Base-by-base conservation (phyloP, 1,140 invertebrate genomes). In the Ceratosolen solmsi region DNA sequence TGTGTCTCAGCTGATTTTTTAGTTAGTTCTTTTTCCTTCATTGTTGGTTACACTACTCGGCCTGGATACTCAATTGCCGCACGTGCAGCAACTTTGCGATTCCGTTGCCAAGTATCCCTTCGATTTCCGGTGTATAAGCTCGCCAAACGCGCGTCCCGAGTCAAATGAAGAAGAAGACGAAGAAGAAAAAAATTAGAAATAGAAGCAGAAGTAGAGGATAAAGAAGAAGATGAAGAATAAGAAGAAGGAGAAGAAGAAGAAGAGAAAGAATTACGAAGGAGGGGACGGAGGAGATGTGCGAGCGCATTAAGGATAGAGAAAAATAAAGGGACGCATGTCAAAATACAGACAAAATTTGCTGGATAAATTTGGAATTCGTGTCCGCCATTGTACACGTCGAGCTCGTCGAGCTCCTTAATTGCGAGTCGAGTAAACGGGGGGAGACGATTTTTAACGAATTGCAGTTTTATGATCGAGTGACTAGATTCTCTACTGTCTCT, bases 1-100 rank as follows among this genome's bases (percentile, higher is more conserved):
- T 76, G 80, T 71, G 80, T 25, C 80, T 71, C 80, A 70, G 73
- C 65, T 82, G 80, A 82, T 82, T 82, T 74, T 76, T 76, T 36
- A n/a, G 36, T 38, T 70, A 17, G 30, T 20, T 75, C 33, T 71
- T 71, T 82, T 71, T 60, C 75, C 54, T 71, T 54, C 2, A 56
- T 65, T 51, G 63, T 70, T 70, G 76, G 38, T 71, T 71, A 71
- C 70, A 30, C 38, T 78, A 82, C 75, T 78, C 81, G 81, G 80
- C 80, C 80, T 82, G 80, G 80, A 82, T 82, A 77, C 74, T 81
- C 80, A 72, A 77, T 76, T 77, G 74, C 63, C 56, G 74, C 74
- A 82, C 81, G 81, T 78, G 81, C 75, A 65, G 81, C 81, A 82
- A 82, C 81, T 78, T 78, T 82, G 81, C 75, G 46, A 82, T 82